These are phyloP conservation scores for Cheilinus undulatus DNA, from an alignment of 2,113 vertebrate species.

Conservation along the genomic window DNA sequence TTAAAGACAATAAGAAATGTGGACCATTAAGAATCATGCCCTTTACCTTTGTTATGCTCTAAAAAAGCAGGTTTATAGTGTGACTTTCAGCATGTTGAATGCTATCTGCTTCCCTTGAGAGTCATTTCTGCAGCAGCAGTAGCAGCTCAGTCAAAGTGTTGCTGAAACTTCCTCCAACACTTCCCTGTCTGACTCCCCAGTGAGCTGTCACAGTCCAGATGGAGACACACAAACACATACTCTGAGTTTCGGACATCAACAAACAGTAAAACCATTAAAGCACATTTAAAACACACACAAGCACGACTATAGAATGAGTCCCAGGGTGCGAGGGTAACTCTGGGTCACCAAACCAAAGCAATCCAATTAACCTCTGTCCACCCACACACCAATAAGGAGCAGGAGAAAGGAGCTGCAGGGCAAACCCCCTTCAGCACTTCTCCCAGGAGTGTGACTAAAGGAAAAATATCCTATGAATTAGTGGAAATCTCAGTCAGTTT, in stretches of 20 bases:
- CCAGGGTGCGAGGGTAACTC: neutral
- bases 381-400: conserved; percentile 23
- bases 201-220: conserved; percentile 48
- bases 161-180: conserved; percentile 45
- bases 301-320: neutral
- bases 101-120: conserved; percentile 28
- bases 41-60: neutral
- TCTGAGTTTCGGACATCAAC: neutral
- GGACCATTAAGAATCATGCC: neutral
- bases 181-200: conserved; percentile 20
- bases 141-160: conserved; percentile 40
- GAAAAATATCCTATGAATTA: conserved; percentile 76
- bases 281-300: neutral
- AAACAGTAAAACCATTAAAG: neutral
- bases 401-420: neutral
- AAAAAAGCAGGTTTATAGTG: conserved; percentile 5
- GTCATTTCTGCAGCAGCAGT: conserved; percentile 36
- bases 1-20: too few species aligned
- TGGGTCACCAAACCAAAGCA: conserved; percentile 48
- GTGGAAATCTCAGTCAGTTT: conserved; percentile 75
- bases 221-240: conserved; percentile 31
- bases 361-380: conserved; percentile 47
- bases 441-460: conserved; percentile 34
- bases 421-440: neutral
- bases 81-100: conserved; percentile 28